Evolutionary conservation across 2,113 vertebrate species (phyloP), one percentile per base, ranked within the genome.

Genomic region (Heterochromis multidens): DNA sequence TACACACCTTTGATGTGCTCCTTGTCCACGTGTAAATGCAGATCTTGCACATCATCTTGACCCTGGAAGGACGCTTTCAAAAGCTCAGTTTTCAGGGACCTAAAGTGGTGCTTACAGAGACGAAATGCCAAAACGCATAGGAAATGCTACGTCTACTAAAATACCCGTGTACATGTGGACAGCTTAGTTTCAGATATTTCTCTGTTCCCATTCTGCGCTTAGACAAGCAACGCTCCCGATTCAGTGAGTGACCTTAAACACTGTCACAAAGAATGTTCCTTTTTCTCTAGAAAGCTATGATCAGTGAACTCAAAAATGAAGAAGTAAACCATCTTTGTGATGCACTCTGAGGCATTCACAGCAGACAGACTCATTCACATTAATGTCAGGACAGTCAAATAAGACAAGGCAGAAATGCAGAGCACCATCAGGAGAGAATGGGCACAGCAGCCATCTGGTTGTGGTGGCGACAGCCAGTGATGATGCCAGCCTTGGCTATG

Each of bases 401-500:
- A 4, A 27, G 37, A 43, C 2, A 9, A 37, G 19, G 35, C 13
- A 12, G 62, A 86, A 77, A 59, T 49, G 29, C 21, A 3, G 46
- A 78, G 19, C 27, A 7, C 54, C 29, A 52, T 78, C 83, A 43
- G 40, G 21, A 60, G 76, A 52, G 60, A 80, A 65, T 43, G 82
- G 80, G 80, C 61, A 21, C 86, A 88, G 83, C 89, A 83, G 90
- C 90, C 87, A 61, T 80, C 61, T 78, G 83, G 88, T 92, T 81
- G 82, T 70, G 63, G n/a, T 87, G 89, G 89, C 4, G 59, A 93
- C 84, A 13, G 31, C 31, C 46, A 17, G 59, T 16, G 29, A 76
- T 82, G 77, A 23, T 80, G 83, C 81, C 52, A 6, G 77, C 77
- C 70, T 85, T 35, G 3, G 37, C 43, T 16, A 46, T 1, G 29